Percentiles rank a stretch among this genome's conserved stretches.
phyloP scores from a whole-genome alignment of 2,888 invertebrate species.

The Drosophila macrospina region DNA sequence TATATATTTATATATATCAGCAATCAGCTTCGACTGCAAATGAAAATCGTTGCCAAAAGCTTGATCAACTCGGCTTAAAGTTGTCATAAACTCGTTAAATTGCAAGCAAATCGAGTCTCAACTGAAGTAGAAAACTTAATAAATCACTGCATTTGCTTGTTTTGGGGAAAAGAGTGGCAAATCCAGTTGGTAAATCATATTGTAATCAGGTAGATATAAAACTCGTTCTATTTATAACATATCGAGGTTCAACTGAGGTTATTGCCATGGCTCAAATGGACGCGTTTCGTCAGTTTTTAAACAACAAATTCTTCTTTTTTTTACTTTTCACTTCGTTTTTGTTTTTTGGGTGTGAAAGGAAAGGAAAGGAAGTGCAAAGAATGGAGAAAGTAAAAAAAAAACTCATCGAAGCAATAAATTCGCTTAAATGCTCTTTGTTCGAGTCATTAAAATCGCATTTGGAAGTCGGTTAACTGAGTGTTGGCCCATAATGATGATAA shows the following conservation, averaged over 20 bases:
- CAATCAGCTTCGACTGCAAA: not conserved
- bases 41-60: not conserved
- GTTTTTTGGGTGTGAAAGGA: not conserved
- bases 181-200: no score
- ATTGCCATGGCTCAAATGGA: constrained; percentile 1
- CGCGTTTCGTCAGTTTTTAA: constrained; percentile 12
- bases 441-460: constrained; percentile 80
- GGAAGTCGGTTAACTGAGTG: constrained; percentile 54
- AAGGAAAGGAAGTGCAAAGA: constrained; percentile 20
- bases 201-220: not conserved
- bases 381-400: constrained; percentile 10
- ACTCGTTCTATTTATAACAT: constrained; percentile 13
- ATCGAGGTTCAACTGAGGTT: not conserved
- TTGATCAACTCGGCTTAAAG: constrained; percentile 2
- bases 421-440: constrained; percentile 76
- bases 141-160: no score
- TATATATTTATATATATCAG: constrained; percentile 1
- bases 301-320: not conserved
- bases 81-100: constrained; percentile 14
- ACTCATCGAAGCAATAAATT: constrained; percentile 70
- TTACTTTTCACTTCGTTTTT: no score
- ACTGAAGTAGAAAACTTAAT: no score
- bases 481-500: constrained; percentile 44
- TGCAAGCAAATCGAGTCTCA: not conserved
- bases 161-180: no score